Conservation (phyloP, 2,113 vertebrate species). For the Trematomus loennbergii region DNA sequence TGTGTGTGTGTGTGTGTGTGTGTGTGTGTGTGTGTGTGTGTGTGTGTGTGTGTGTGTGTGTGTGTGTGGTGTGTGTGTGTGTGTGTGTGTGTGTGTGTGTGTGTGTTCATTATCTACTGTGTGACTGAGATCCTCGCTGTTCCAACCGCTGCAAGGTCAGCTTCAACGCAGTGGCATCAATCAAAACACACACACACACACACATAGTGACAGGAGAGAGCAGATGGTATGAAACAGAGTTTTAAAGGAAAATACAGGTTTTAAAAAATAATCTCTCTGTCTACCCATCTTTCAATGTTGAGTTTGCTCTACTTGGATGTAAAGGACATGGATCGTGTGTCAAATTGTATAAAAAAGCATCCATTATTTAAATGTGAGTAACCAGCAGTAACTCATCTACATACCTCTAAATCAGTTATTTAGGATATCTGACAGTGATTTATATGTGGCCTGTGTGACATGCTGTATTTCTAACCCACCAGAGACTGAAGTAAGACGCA, state of each 20-base stretch:
- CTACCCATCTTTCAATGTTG: neutral
- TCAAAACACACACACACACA: constrained; percentile 47
- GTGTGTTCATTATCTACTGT: constrained; percentile 49
- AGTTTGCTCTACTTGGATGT: neutral
- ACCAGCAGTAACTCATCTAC: neutral
- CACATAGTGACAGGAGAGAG: constrained; percentile 14
- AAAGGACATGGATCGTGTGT: neutral
- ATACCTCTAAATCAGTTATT: neutral
- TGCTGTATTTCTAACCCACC: neutral
- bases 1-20: constrained; percentile 30
- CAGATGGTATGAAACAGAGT: constrained; percentile 24
- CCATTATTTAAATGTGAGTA: neutral
- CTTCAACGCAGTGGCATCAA: constrained; percentile 47
- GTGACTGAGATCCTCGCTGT: constrained; percentile 41
- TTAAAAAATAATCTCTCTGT: constrained; percentile 10
- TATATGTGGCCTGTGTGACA: neutral
- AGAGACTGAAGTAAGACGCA: neutral
- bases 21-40: constrained; percentile 33
- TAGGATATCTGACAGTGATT: neutral
- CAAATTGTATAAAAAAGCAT: neutral
- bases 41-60: constrained; percentile 33
- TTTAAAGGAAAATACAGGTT: constrained; percentile 11
- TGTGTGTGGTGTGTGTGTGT: constrained; percentile 24
- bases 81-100: constrained; percentile 32
- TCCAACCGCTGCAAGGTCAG: constrained; percentile 63